Conservation (phyloP, 2,888 invertebrate species). For the Reticulitermes lucifugus region DNA sequence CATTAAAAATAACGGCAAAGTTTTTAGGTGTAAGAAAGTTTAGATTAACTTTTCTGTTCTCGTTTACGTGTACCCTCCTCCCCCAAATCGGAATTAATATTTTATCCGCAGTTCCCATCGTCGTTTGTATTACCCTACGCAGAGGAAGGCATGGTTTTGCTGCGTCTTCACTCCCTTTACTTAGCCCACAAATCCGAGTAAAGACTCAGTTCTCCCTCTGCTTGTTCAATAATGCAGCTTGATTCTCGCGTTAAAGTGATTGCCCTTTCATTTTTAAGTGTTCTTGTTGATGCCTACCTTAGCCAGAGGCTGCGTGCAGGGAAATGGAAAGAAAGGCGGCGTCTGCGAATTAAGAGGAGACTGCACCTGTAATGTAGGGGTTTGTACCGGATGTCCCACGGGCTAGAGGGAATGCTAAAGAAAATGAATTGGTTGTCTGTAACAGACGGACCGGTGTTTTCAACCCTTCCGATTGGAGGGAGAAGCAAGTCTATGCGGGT, state of each 20-base stretch:
- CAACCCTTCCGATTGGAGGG: too few relatives aligned
- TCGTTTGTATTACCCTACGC: not conserved
- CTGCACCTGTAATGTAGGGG: not conserved
- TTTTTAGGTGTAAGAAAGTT: constrained; percentile 35
- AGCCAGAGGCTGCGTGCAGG: not conserved
- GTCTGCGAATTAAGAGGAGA: not conserved
- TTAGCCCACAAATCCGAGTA: constrained; percentile 17
- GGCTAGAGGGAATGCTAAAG: not conserved
- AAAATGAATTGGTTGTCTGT: not conserved
- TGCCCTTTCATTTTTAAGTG: constrained; percentile 50
- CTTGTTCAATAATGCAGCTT: constrained; percentile 48
- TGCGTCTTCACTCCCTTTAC: not conserved
- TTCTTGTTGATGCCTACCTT: constrained; percentile 15
- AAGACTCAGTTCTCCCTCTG: constrained; percentile 16
- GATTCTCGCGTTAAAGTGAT: constrained; percentile 49
- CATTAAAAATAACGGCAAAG: constrained; percentile 22
- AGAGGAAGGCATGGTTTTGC: not conserved
- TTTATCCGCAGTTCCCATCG: constrained; percentile 22
- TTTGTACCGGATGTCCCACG: not conserved
- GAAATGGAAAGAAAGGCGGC: not conserved
- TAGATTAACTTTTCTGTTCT: constrained; percentile 42
- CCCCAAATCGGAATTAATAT: constrained; percentile 35
- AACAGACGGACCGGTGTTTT: too few relatives aligned
- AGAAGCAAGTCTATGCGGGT: too few relatives aligned
- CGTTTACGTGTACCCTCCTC: not conserved